These are phyloP conservation scores for Dorcus parallelipipedus DNA, from an alignment of 2,888 invertebrate genomes.

Conservation along the genomic window DNA sequence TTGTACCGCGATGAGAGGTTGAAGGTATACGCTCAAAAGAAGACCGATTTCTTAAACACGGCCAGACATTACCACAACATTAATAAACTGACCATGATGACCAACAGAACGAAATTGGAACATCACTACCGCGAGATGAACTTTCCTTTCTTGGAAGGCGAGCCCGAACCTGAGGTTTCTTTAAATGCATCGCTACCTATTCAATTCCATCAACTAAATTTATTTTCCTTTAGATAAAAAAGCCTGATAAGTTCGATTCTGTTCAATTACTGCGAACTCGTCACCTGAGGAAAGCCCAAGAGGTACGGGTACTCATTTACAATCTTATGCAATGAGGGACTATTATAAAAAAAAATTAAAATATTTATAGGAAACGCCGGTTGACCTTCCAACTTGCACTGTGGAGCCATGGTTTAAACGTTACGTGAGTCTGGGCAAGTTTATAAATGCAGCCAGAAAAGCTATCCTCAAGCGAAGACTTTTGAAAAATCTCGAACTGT, in stretches of 20 bases:
- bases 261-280: no score
- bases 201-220: no score
- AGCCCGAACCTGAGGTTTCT: conserved; percentile 17
- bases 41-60: conserved; percentile 28
- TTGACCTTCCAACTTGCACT: conserved; percentile 20
- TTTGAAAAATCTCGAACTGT: conserved; percentile 31
- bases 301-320: no score
- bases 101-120: conserved; percentile 28
- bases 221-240: no score
- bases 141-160: conserved; percentile 27
- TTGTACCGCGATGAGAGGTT: conserved; percentile 36
- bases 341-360: no score
- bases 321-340: no score
- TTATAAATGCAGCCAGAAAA: conserved; percentile 35
- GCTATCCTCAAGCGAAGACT: conserved; percentile 36
- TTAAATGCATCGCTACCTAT: neutral
- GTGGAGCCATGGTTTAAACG: conserved; percentile 40
- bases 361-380: conserved; percentile 11
- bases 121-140: conserved; percentile 24
- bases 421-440: conserved; percentile 36
- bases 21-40: conserved; percentile 33
- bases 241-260: no score
- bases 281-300: no score
- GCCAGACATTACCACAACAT: conserved; percentile 30
- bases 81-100: conserved; percentile 31